Evolutionary conservation across 2,888 invertebrate genomes (phyloP), one percentile per base, ranked within the genome.

Genomic region (Alloscopus bannaensis): DNA sequence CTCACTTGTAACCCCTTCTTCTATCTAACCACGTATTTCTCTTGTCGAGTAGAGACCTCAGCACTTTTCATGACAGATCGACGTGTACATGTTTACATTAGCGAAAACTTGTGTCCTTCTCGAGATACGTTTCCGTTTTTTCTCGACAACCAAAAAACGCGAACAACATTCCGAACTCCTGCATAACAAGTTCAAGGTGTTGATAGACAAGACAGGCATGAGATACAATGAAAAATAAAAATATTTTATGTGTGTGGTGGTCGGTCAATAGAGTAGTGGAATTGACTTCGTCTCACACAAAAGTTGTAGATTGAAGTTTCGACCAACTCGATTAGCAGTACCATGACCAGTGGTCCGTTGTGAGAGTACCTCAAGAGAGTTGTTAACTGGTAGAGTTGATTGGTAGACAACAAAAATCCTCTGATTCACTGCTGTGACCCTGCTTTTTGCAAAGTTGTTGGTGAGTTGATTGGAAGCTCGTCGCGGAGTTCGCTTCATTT

Each of bases 311-410:
- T n/a, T n/a, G n/a, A 68, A 68, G 59, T 45, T 42, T 57, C 36
- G 28, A 29, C 57, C 42, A 57, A 69, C 50, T 71, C 70, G 60
- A 60, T 59, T 71, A 71, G 70, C 60, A 47, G 70, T 71, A 71
- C 50, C 36, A 60, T 71, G 70, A 71, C 60, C 70, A 71, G 60
- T 71, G 70, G 70, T 24, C 60, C 47, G 70, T 71, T 60, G 69
- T 69, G 31, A 55, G 65, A 22, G 40, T 42, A 22, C 45, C 24
- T 64, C 45, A 45, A 22, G 26, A 47, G 55, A 68, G 55, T 68
- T 66, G 47, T 40, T 57, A 42, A 59, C 18, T 13, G 59, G 29
- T 52, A 42, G 36, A 71, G 72, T 50, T 71, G 71, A 71, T 71
- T 71, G 60, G 60, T 47, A 36, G 42, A 71, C 36, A 50, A 71